Evolutionary conservation across 2,888 invertebrate genomes (phyloP), one percentile per base, ranked within the genome.

Genomic region (Lamproptera curius): DNA sequence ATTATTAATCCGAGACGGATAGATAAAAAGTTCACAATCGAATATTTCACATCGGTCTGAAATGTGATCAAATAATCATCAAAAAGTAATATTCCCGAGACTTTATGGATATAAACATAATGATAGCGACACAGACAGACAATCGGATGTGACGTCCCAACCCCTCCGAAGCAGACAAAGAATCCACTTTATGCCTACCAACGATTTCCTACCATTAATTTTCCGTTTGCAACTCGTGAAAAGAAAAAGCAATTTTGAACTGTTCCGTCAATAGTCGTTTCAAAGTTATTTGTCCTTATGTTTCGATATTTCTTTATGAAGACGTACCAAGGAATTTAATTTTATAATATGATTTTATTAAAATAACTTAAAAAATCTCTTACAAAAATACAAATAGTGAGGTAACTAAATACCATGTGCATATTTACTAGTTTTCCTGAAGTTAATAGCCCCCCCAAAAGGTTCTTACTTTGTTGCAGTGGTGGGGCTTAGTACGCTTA

Each of bases 191-290:
- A 9, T 43, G 26, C 23, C 47, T 33, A 39, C 34, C 26, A n/a
- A 39, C 39, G 26, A 48, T 43, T 47, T 47, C 46, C 48, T 37
- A 42, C 16, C 56, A 53, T 58, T 60, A 60, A 57, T 60, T 60
- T 60, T 60, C 56, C 60, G 56, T 56, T 51, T 43, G 38, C 35
- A 47, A 50, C 51, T 47, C 47, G 44, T 35, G 43, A 51, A 44
- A 31, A 55, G 52, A 42, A 54, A 58, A 57, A 52, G 54, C 50
- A 54, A 50, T 49, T 40, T 36, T 36, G 41, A 28, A 52, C 39
- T 38, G 43, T 50, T 46, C 45, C 17, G 44, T 42, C 43, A 43
- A 37, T 41, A 31, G 13, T 3, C 4, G 8, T 11, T 35, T 34
- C 13, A n/a, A 20, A 9, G 17, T 10, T 11, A 13, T 8, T 42